phyloP scores from a whole-genome alignment of 2,113 vertebrate genomes.

The Antigone vipio region DNA sequence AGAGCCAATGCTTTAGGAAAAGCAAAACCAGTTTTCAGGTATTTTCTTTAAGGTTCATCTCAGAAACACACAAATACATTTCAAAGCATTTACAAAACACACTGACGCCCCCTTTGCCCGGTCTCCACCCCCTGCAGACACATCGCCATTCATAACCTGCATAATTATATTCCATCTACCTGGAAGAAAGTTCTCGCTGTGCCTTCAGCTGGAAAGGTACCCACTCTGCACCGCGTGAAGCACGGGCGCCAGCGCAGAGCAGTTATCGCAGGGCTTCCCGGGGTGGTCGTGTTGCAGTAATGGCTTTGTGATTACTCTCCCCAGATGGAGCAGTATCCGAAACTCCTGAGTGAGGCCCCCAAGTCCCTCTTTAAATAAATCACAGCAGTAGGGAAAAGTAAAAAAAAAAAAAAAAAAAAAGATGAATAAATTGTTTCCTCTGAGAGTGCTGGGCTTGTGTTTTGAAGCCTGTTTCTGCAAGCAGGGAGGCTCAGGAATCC shows the following conservation, averaged over 20 bases:
- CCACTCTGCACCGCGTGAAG: fast-evolving
- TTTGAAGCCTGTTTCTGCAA: not conserved
- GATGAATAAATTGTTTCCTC: not conserved
- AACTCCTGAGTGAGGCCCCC: not conserved
- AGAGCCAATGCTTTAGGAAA: constrained; percentile 62
- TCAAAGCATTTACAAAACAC: constrained; percentile 65
- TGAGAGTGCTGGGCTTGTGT: not conserved
- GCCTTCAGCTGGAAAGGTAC: not conserved
- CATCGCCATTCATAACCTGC: constrained; percentile 11
- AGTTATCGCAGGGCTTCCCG: not conserved
- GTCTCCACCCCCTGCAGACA: not conserved
- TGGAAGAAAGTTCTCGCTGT: constrained; percentile 44
- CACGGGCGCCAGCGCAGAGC: fast-evolving
- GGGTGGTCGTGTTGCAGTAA: not conserved
- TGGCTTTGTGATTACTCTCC: not conserved
- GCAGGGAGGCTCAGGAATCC: not conserved
- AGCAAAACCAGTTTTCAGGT: constrained; percentile 67
- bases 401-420: too few species aligned
- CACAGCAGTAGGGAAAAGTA: fast-evolving
- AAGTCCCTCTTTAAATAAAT: not conserved
- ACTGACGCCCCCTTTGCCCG: constrained; percentile 5
- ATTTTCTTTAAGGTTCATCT: constrained; percentile 66
- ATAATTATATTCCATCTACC: constrained; percentile 39
- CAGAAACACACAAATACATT: constrained; percentile 61
- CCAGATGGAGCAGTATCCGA: not conserved